These are phyloP conservation scores for Drosophila kohkoa DNA, from an alignment of 1,140 invertebrate genomes.

Conservation along the genomic window DNA sequence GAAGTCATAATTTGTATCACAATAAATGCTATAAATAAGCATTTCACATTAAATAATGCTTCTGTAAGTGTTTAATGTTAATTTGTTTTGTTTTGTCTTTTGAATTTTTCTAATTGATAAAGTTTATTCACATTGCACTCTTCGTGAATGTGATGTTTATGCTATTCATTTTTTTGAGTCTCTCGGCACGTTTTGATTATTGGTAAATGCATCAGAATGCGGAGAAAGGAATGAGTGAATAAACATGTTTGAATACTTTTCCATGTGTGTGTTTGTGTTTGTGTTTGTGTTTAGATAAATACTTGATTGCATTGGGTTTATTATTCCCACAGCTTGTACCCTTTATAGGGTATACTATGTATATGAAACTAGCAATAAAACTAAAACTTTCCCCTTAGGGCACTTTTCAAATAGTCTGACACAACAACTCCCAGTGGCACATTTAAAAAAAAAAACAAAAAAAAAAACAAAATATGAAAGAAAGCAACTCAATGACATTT, in stretches of 20 bases:
- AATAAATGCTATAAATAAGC: too few relatives aligned
- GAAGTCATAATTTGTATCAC: too few relatives aligned
- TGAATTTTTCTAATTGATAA: background rate
- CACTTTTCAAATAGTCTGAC: background rate
- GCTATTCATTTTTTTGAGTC: background rate
- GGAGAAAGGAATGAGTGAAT: background rate
- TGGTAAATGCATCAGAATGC: background rate
- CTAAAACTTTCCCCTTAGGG: background rate
- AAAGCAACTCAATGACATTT: conserved; percentile 2
- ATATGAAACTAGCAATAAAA: conserved; percentile 1
- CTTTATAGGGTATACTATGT: background rate
- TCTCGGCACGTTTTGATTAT: background rate
- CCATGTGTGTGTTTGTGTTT: background rate
- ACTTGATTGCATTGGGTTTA: background rate
- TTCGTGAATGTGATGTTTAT: background rate
- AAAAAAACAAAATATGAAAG: background rate
- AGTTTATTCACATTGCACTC: background rate
- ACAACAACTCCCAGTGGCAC: background rate
- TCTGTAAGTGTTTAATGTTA: background rate
- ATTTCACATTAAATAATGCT: too few relatives aligned
- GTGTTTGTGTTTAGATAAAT: background rate
- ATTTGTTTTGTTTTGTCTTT: background rate
- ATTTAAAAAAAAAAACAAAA: background rate
- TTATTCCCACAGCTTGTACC: conserved; percentile 3
- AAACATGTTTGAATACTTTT: background rate